Conservation (phyloP, 2,888 invertebrate species). For the Geotrupes spiniger region DNA sequence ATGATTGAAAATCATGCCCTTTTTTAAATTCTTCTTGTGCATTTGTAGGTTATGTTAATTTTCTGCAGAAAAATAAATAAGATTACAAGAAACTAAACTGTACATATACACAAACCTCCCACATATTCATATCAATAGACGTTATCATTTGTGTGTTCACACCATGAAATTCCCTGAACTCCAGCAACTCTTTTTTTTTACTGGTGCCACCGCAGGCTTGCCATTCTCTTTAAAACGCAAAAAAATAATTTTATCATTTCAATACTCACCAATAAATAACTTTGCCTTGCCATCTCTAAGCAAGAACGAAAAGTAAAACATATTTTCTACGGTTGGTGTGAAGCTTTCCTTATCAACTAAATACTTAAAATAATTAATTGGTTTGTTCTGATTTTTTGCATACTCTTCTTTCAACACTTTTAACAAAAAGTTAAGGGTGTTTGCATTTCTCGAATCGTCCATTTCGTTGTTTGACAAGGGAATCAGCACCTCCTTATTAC, state of each 20-base stretch:
- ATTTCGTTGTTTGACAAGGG: conserved; percentile 54
- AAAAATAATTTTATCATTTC: background rate
- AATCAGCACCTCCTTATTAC: conserved; percentile 51
- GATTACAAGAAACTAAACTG: too few relatives aligned
- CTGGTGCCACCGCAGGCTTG: conserved; percentile 37
- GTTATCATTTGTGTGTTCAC: conserved; percentile 58
- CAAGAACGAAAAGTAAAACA: conserved; percentile 64
- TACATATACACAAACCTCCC: conserved; percentile 52
- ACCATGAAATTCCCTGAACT: conserved; percentile 34
- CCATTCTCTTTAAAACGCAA: conserved; percentile 33
- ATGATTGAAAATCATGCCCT: background rate
- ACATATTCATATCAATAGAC: conserved; percentile 54
- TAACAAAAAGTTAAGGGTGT: conserved; percentile 55
- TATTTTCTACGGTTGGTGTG: conserved; percentile 61
- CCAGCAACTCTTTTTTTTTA: conserved; percentile 34
- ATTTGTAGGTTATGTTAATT: conserved; percentile 33
- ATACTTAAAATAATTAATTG: conserved; percentile 59
- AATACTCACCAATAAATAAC: conserved; percentile 51
- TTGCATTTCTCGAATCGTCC: conserved; percentile 56
- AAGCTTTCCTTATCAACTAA: conserved; percentile 61
- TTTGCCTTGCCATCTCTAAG: conserved; percentile 56
- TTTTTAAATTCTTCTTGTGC: conserved; percentile 22
- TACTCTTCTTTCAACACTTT: conserved; percentile 51
- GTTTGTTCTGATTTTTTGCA: conserved; percentile 44
- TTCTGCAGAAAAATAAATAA: too few relatives aligned